Percentiles rank a stretch among this genome's conserved stretches.
These are phyloP conservation scores for Varecia variegata DNA, from an alignment of 2,797 vertebrate genomes.

Conservation along the genomic window DNA sequence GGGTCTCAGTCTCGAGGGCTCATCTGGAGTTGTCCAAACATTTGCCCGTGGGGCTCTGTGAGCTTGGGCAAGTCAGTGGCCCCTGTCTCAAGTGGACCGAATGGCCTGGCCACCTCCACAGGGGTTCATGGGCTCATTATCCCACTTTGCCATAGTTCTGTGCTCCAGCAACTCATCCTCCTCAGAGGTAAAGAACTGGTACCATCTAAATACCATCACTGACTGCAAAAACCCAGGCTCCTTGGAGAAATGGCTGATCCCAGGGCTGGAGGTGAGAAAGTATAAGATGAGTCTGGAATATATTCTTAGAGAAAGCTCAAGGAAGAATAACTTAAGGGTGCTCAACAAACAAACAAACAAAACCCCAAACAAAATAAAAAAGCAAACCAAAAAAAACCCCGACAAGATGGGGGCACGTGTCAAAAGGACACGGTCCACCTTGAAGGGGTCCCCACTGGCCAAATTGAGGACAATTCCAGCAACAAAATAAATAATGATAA, in stretches of 20 bases:
- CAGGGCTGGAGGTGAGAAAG: not conserved
- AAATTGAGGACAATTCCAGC: not conserved
- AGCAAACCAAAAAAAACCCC: too few species aligned
- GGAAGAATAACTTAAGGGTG: not conserved
- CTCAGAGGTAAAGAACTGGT: not conserved
- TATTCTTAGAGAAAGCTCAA: not conserved
- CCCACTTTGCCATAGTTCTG: fast-evolving
- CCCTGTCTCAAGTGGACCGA: fast-evolving
- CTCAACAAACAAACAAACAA: not conserved
- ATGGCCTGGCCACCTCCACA: fast-evolving
- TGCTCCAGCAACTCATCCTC: not conserved
- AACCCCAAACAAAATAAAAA: too few species aligned
- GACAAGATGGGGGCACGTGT: not conserved
- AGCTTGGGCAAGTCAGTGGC: fast-evolving
- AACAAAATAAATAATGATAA: not conserved
- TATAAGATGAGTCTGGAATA: not conserved
- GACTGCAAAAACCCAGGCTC: not conserved
- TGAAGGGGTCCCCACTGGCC: not conserved
- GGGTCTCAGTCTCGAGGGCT: not conserved
- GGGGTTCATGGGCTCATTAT: not conserved
- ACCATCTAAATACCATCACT: not conserved
- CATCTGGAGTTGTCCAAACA: not conserved
- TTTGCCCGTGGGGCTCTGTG: not conserved
- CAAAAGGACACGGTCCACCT: too few species aligned
- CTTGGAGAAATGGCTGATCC: not conserved